Conservation (phyloP, 1,140 invertebrate genomes). For the Orchesella cincta region DNA sequence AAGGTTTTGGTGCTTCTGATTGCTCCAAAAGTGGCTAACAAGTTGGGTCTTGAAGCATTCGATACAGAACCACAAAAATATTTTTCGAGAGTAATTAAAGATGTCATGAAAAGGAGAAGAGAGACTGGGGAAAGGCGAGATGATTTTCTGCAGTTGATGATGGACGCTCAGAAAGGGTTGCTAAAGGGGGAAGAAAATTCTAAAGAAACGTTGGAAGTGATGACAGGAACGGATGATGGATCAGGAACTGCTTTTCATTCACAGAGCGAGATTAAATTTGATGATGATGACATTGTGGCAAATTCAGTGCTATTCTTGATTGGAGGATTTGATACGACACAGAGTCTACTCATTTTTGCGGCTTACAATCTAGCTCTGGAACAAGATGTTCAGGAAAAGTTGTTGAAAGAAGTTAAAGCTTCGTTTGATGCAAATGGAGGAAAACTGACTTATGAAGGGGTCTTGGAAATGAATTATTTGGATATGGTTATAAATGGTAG, state of each 20-base stretch:
- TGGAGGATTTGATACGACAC: slow-evolving; percentile 61
- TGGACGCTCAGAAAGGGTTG: slow-evolving; percentile 56
- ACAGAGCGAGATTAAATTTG: slow-evolving; percentile 49
- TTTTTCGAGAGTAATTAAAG: slow-evolving; percentile 54
- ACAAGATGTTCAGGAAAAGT: slow-evolving; percentile 57
- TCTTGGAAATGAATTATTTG: slow-evolving; percentile 56
- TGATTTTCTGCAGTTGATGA: slow-evolving; percentile 56
- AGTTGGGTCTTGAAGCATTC: slow-evolving; percentile 41
- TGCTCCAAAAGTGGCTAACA: slow-evolving; percentile 43
- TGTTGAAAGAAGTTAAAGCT: slow-evolving; percentile 58
- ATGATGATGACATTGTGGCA: slow-evolving; percentile 57
- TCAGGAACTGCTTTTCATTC: slow-evolving; percentile 31
- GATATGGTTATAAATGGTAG: slow-evolving; percentile 51
- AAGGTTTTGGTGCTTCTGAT: not conserved
- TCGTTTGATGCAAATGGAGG: slow-evolving; percentile 51
- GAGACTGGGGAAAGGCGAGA: slow-evolving; percentile 23
- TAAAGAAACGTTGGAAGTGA: slow-evolving; percentile 38
- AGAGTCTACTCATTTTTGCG: slow-evolving; percentile 57
- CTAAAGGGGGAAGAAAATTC: slow-evolving; percentile 56
- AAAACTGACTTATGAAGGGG: slow-evolving; percentile 54
- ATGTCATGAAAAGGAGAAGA: slow-evolving; percentile 52
- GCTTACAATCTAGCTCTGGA: slow-evolving; percentile 61
- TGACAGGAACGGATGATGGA: slow-evolving; percentile 54
- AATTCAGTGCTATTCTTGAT: slow-evolving; percentile 61
- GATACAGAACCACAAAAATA: slow-evolving; percentile 50